A percentile compares a stretch with the other conserved stretches of the same genome.
These are phyloP conservation scores for Circaetus gallicus DNA, from an alignment of 2,113 vertebrate species.

Conservation along the genomic window DNA sequence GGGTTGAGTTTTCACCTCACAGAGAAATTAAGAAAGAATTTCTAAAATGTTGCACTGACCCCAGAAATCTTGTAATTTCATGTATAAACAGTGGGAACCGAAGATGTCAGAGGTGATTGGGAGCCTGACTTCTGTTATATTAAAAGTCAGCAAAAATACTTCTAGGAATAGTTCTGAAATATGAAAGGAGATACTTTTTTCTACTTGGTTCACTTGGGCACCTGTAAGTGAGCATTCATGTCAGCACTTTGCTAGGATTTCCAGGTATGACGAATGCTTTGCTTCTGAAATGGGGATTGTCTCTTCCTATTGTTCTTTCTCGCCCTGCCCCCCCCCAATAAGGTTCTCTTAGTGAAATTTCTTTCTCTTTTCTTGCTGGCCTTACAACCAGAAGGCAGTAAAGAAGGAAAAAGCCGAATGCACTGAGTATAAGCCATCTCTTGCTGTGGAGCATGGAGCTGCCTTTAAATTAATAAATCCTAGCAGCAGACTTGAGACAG, in stretches of 20 bases:
- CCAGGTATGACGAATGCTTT: background rate
- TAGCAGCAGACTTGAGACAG: background rate
- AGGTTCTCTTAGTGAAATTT: background rate
- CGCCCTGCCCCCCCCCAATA: fast-evolving
- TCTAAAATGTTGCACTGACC: background rate
- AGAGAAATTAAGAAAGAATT: background rate
- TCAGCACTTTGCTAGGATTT: background rate
- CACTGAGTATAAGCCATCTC: background rate
- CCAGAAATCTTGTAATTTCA: background rate
- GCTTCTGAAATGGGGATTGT: background rate
- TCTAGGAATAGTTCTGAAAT: background rate
- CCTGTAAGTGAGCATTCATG: background rate
- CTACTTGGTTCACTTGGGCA: background rate
- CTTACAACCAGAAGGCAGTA: background rate
- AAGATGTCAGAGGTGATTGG: background rate
- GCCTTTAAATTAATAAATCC: background rate
- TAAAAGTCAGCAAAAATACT: background rate
- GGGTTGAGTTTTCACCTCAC: background rate
- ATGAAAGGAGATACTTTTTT: background rate
- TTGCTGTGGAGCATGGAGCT: background rate
- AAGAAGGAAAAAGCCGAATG: background rate
- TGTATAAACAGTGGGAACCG: background rate
- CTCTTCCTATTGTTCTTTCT: background rate
- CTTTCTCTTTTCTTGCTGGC: background rate
- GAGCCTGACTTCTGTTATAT: background rate